Conservation (phyloP, 2,888 invertebrate species). For the Drosophila aldrichi region DNA sequence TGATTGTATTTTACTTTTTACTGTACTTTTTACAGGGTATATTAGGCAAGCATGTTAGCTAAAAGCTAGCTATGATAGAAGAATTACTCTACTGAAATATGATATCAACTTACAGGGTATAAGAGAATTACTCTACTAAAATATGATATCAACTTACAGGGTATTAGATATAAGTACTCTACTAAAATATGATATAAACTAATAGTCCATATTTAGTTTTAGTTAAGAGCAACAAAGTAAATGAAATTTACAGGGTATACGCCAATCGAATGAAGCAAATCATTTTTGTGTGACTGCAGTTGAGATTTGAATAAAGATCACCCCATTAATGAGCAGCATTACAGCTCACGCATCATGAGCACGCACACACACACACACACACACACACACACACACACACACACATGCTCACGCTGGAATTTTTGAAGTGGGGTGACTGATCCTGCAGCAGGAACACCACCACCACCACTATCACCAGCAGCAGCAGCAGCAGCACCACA, state of each 20-base stretch:
- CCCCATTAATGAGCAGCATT: constrained; percentile 28
- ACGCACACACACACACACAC: constrained; percentile 4
- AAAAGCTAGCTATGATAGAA: too few species aligned
- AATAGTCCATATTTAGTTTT: too few species aligned
- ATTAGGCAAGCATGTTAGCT: too few species aligned
- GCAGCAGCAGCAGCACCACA: neutral
- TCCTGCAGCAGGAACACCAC: constrained; percentile 17
- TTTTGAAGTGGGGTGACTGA: constrained; percentile 57
- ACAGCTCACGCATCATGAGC: constrained; percentile 24
- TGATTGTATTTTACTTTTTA: too few species aligned
- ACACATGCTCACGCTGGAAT: constrained; percentile 6
- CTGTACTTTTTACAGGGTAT: too few species aligned
- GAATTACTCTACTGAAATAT: too few species aligned
- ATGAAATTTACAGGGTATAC: neutral
- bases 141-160: too few species aligned
- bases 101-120: too few species aligned
- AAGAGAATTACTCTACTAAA: too few species aligned
- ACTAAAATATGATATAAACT: too few species aligned
- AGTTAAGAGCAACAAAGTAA: neutral
- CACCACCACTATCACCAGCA: constrained; percentile 9
- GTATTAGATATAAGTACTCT: too few species aligned
- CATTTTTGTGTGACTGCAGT: constrained; percentile 23
- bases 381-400: neutral
- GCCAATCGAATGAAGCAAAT: neutral
- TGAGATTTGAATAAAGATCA: constrained; percentile 52